These are phyloP conservation scores for Drosophila nannoptera DNA, from an alignment of 1,140 invertebrate species.

Conservation along the genomic window DNA sequence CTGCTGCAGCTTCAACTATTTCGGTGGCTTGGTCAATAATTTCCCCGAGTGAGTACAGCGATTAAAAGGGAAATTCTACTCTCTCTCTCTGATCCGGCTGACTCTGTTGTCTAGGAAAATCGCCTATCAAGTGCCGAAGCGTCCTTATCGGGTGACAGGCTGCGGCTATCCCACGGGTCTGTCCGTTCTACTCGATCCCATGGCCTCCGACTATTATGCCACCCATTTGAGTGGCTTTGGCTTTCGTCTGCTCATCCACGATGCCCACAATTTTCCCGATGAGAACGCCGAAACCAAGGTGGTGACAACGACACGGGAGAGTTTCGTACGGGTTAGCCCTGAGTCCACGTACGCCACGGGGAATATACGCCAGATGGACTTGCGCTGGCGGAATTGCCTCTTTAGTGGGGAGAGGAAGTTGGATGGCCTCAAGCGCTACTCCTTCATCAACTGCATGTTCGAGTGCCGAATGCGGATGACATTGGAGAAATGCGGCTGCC, in stretches of 20 bases:
- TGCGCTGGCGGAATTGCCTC: constrained; percentile 81
- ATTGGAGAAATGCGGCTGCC: constrained; percentile 81
- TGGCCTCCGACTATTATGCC: constrained; percentile 80
- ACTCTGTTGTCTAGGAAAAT: constrained; percentile 54
- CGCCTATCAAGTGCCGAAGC: constrained; percentile 71
- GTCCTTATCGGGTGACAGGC: constrained; percentile 81
- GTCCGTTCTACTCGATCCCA: constrained; percentile 80
- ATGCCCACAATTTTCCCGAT: constrained; percentile 83
- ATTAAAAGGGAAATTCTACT: background rate
- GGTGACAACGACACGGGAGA: constrained; percentile 80
- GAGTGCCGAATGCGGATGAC: constrained; percentile 80
- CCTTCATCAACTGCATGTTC: constrained; percentile 83
- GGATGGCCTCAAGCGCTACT: constrained; percentile 80
- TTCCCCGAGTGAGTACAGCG: constrained; percentile 66
- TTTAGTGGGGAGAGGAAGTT: constrained; percentile 80
- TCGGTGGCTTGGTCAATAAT: constrained; percentile 73
- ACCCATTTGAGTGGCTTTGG: constrained; percentile 77
- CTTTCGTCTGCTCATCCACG: constrained; percentile 81
- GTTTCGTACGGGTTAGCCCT: constrained; percentile 82
- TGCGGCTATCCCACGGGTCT: constrained; percentile 84
- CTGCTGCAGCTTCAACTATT: constrained; percentile 85
- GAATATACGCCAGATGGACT: constrained; percentile 79
- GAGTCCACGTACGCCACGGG: constrained; percentile 82
- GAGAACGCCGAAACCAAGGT: constrained; percentile 81
- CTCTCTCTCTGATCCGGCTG: background rate